These are phyloP conservation scores for Myotis davidii DNA, from an alignment of 2,113 vertebrate genomes.

Conservation along the genomic window DNA sequence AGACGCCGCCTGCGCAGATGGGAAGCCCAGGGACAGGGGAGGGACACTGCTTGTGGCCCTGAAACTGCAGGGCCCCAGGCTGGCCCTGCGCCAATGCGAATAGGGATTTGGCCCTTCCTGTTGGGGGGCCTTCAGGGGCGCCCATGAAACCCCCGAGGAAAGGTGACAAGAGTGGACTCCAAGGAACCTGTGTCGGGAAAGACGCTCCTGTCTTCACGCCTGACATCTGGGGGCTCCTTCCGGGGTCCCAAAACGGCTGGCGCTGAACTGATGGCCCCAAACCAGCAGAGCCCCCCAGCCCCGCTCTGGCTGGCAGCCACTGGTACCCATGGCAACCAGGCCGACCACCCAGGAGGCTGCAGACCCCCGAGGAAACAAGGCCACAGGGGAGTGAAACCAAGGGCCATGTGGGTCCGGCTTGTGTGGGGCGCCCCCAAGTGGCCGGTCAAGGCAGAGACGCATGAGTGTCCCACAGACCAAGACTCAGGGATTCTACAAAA, in stretches of 20 bases:
- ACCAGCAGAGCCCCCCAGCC: neutral
- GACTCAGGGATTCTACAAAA: neutral
- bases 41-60: neutral
- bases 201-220: rapidly evolving
- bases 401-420: neutral
- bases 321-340: neutral
- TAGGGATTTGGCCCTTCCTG: neutral
- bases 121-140: neutral
- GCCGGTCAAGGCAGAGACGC: neutral
- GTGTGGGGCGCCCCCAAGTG: conserved; percentile 49
- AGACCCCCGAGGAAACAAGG: neutral
- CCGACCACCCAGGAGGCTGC: neutral
- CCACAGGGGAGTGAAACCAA: neutral
- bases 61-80: neutral
- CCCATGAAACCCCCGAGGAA: rapidly evolving
- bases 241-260: neutral
- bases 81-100: neutral
- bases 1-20: neutral
- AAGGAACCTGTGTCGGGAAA: neutral
- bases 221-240: neutral
- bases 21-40: neutral
- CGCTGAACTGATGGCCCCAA: neutral
- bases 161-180: too few species aligned
- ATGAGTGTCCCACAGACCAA: neutral
- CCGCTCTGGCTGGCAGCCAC: neutral